Evolutionary conservation across 2,888 invertebrate species (phyloP).

Genomic region (Deilephila elpenor): DNA sequence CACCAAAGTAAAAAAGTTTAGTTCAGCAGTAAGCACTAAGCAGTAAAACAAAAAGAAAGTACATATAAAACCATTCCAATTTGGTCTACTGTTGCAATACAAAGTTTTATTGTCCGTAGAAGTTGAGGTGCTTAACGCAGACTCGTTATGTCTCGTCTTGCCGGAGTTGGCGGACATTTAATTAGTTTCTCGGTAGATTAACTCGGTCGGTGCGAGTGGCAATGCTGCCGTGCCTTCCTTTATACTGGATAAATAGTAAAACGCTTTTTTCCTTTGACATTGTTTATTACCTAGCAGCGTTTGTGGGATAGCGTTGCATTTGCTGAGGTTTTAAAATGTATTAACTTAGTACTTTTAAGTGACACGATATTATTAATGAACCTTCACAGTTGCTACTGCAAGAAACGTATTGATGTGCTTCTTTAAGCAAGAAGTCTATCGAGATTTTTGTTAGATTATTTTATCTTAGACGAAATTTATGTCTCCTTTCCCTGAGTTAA

Average conservation of each 20-base stretch:
- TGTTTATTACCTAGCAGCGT: neutral
- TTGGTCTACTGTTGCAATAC: slow-evolving; percentile 30
- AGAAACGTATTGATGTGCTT: no score
- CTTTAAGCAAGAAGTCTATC: no score
- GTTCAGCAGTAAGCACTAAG: neutral
- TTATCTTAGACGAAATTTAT: no score
- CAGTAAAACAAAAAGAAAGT: neutral
- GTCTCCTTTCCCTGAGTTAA: no score
- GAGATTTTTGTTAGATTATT: no score
- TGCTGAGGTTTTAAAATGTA: neutral
- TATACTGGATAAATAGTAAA: neutral
- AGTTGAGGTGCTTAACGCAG: slow-evolving; percentile 46
- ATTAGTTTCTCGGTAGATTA: slow-evolving; percentile 61
- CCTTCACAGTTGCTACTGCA: no score
- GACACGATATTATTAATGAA: no score
- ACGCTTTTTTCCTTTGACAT: neutral
- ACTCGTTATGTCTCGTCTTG: slow-evolving; percentile 48
- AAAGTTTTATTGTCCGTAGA: slow-evolving; percentile 38
- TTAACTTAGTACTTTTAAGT: no score
- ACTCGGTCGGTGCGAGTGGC: slow-evolving; percentile 35
- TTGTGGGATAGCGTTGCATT: neutral
- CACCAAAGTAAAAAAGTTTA: neutral
- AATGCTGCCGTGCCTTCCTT: neutral
- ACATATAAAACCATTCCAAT: slow-evolving; percentile 2
- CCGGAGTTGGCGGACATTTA: slow-evolving; percentile 53